Evolutionary conservation across 2,113 vertebrate species (phyloP), one percentile per base, ranked within the genome.

Genomic region (Rallus limicola): DNA sequence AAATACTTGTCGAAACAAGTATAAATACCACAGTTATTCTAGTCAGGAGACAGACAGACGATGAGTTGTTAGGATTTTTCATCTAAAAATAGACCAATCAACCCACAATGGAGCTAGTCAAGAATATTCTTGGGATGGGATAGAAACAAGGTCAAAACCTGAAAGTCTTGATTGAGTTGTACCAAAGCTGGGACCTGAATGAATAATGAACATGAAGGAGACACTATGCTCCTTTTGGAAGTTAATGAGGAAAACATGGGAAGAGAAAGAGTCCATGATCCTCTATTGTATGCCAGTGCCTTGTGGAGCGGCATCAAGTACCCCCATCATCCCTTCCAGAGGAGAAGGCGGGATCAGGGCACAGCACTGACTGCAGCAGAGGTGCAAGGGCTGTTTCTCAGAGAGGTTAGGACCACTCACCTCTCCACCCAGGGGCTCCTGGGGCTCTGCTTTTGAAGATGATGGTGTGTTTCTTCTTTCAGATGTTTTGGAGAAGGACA

Each of bases 371-470:
- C 40, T 18, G 5, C 1, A 0, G 36, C 3, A 3, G 52, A 60
- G 11, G 10, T 25, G 29, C 15, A 55, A 20, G 10, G 2, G 7
- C 2, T 0, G 0, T 52, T 9, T 86, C 56, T 53, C 1, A 0
- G 36, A n/a, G 16, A n/a, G 8, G 24, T 31, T 44, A 46, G 17
- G 36, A 85, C 10, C 53, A 11, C 46, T 38, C 1, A 0, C 10
- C 23, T 33, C 23, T 13, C 52, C 67, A 29, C 29, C 11, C 28
- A 52, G 19, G 28, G 18, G 9, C 26, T 70, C 26, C 31, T 7
- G 6, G 29, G 48, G 29, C 24, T 59, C 24, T 19, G 24, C 20
- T 36, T 21, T 40, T 36, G 4, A 21, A 21, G 5, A n/a, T 2
- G 3, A 28, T 17, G 1, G 8, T 15, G 4, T 2, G 2, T 33